Evolutionary conservation across 1,140 invertebrate genomes (phyloP).

Genomic region (Eciton burchellii): DNA sequence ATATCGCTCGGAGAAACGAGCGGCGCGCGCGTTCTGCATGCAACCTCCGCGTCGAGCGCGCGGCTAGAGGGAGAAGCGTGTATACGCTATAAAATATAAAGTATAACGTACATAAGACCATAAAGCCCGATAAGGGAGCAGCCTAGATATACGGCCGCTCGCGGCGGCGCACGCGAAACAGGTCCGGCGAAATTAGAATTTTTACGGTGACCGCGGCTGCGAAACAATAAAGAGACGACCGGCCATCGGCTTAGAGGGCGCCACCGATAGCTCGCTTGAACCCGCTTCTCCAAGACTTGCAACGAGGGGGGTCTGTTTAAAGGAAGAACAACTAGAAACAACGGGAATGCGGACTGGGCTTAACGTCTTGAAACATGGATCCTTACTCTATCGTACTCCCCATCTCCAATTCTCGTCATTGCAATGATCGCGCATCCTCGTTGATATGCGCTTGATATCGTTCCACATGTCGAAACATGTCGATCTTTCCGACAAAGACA

Average conservation of each 20-base stretch:
- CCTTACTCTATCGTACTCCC: no score
- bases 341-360: no score
- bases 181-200: slow-evolving; percentile 74
- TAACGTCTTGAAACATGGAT: no score
- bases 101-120: slow-evolving; percentile 74
- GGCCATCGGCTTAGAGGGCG: neutral
- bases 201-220: slow-evolving; percentile 63
- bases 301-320: neutral
- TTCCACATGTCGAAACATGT: neutral
- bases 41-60: slow-evolving; percentile 42
- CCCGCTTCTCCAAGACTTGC: neutral
- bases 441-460: no score
- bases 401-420: neutral
- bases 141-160: slow-evolving; percentile 68
- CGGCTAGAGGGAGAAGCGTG: slow-evolving; percentile 35
- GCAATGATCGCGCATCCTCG: neutral
- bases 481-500: neutral
- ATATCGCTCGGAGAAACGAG: slow-evolving; percentile 66
- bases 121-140: slow-evolving; percentile 71
- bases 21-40: slow-evolving; percentile 65
- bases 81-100: slow-evolving; percentile 75
- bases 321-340: no score
- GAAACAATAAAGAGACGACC: slow-evolving; percentile 56
- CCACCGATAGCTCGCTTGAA: neutral
- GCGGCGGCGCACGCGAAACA: slow-evolving; percentile 65